A percentile compares a stretch with the other conserved stretches of the same genome.
Conservation (phyloP, 2,797 vertebrate genomes). For the Coregonus ussuriensis region DNA sequence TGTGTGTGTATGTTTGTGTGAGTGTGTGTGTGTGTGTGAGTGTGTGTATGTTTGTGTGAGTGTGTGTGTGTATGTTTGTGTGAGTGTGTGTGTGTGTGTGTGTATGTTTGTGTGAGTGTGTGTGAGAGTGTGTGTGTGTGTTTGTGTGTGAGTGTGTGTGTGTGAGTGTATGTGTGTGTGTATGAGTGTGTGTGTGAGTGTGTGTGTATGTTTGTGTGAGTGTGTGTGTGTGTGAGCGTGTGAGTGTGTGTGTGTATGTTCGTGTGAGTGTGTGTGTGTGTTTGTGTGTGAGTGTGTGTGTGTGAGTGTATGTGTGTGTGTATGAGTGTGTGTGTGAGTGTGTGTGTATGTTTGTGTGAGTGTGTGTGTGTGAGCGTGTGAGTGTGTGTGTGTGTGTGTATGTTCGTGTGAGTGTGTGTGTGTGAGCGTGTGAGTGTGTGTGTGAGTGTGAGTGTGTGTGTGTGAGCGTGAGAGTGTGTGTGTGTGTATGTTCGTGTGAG, state of each 20-base stretch:
- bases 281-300: neutral
- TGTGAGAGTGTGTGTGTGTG: too few species aligned
- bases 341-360: neutral
- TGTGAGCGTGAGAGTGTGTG: neutral
- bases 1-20: too few species aligned
- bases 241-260: neutral
- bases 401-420: too few species aligned
- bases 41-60: neutral
- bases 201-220: neutral
- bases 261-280: neutral
- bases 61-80: neutral
- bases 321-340: neutral
- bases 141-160: neutral
- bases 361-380: too few species aligned
- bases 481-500: neutral
- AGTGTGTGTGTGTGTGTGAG: neutral
- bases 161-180: neutral
- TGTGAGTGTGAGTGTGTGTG: too few species aligned
- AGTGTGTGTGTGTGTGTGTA: too few species aligned
- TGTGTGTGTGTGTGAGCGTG: neutral
- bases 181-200: neutral
- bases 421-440: too few species aligned
- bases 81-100: too few species aligned
- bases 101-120: too few species aligned
- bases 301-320: neutral